These are phyloP conservation scores for Apteryx mantelli DNA, from an alignment of 2,113 vertebrate species.

Conservation along the genomic window DNA sequence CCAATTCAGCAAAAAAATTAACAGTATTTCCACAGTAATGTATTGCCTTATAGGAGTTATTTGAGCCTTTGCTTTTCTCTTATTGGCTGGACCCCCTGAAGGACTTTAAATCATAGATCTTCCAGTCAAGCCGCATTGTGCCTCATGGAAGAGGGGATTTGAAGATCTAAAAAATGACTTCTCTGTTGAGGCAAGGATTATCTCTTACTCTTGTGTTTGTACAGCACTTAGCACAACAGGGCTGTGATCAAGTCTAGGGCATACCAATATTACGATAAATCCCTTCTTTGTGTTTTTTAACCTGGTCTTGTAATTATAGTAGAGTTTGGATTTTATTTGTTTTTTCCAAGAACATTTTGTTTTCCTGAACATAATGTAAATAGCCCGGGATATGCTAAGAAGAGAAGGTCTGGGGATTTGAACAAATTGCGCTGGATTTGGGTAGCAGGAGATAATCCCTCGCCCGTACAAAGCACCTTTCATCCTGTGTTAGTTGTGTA, in stretches of 20 bases:
- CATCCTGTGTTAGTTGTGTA: background rate
- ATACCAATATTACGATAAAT: background rate
- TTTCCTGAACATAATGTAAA: background rate
- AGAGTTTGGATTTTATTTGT: background rate
- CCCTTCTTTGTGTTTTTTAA: background rate
- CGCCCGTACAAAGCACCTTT: background rate
- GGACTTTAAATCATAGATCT: background rate
- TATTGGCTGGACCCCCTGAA: background rate
- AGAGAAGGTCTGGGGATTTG: background rate
- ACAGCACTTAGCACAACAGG: background rate
- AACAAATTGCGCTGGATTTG: constrained; percentile 4
- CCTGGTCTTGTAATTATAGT: background rate
- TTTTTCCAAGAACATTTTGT: background rate
- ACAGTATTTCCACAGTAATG: background rate
- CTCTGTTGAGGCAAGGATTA: background rate
- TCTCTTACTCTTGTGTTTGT: background rate
- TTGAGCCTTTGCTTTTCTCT: background rate
- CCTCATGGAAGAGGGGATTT: background rate
- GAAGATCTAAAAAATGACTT: background rate
- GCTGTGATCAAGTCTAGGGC: background rate
- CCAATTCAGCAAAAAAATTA: background rate
- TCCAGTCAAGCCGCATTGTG: background rate
- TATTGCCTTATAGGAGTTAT: background rate
- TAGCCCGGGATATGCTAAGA: background rate
- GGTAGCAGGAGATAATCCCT: constrained; percentile 21